phyloP scores from a whole-genome alignment of 2,888 invertebrate species.

The Gymnosoma rotundatum region DNA sequence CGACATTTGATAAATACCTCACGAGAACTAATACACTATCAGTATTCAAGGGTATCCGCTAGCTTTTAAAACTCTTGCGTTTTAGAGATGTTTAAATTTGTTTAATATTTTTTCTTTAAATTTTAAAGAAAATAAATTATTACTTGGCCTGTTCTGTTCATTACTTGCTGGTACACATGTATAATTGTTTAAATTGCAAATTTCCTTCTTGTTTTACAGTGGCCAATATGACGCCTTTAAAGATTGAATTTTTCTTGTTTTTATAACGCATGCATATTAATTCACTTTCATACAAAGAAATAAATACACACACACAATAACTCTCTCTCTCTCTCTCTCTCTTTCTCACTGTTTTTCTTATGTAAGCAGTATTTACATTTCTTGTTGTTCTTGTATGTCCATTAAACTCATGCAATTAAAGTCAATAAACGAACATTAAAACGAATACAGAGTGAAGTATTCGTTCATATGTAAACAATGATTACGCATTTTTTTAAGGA shows the following conservation, averaged over 20 bases:
- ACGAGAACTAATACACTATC: no score
- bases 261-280: constrained; percentile 5
- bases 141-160: background rate
- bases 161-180: background rate
- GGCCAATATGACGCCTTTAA: constrained; percentile 37
- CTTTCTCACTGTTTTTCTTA: background rate
- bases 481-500: background rate
- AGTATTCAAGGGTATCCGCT: no score
- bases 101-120: no score
- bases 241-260: constrained; percentile 8
- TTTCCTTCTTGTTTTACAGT: constrained; percentile 1
- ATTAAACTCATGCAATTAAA: constrained; percentile 48
- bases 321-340: no score
- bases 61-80: no score
- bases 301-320: background rate
- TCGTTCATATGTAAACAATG: background rate
- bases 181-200: background rate
- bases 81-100: no score
- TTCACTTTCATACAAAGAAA: constrained; percentile 4
- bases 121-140: no score
- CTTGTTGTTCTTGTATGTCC: constrained; percentile 19
- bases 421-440: constrained; percentile 43
- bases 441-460: background rate
- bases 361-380: constrained; percentile 42
- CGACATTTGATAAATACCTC: no score